Evolutionary conservation across 2,113 vertebrate genomes (phyloP).

Genomic region (Mugil cephalus): DNA sequence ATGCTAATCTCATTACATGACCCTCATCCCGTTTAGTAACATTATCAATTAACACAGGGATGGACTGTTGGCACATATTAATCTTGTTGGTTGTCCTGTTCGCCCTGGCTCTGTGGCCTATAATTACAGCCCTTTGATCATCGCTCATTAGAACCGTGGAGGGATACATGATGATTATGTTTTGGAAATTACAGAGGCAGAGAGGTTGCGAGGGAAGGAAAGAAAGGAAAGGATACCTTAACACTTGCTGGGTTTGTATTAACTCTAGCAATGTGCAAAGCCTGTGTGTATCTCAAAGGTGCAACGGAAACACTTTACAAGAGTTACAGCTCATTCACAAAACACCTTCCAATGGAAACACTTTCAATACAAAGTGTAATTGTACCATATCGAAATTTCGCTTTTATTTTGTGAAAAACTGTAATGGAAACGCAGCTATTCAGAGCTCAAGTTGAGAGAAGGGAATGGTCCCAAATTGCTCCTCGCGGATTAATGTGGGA

Average conservation of each 20-base stretch:
- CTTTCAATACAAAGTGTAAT: no score
- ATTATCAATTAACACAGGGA: slow-evolving; percentile 67
- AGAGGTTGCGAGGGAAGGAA: neutral
- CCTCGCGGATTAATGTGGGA: slow-evolving; percentile 6
- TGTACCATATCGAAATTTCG: no score
- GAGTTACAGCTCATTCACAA: no score
- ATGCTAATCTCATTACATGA: slow-evolving; percentile 45
- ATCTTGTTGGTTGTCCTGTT: slow-evolving; percentile 36
- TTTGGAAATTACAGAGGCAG: slow-evolving; percentile 40
- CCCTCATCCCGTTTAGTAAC: slow-evolving; percentile 56
- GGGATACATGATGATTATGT: slow-evolving; percentile 30
- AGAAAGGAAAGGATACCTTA: slow-evolving; percentile 1
- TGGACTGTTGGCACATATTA: slow-evolving; percentile 49
- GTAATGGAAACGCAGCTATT: no score
- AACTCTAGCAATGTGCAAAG: no score
- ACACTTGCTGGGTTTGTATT: no score
- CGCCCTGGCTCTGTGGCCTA: slow-evolving; percentile 28
- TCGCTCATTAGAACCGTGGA: slow-evolving; percentile 54
- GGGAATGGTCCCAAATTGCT: neutral
- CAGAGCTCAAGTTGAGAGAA: neutral
- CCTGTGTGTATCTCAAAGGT: no score
- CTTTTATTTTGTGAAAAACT: no score
- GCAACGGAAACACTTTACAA: no score
- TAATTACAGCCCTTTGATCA: slow-evolving; percentile 64
- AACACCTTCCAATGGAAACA: no score